Conservation (phyloP, 2,888 invertebrate genomes). For the Argyresthia goedartella region DNA sequence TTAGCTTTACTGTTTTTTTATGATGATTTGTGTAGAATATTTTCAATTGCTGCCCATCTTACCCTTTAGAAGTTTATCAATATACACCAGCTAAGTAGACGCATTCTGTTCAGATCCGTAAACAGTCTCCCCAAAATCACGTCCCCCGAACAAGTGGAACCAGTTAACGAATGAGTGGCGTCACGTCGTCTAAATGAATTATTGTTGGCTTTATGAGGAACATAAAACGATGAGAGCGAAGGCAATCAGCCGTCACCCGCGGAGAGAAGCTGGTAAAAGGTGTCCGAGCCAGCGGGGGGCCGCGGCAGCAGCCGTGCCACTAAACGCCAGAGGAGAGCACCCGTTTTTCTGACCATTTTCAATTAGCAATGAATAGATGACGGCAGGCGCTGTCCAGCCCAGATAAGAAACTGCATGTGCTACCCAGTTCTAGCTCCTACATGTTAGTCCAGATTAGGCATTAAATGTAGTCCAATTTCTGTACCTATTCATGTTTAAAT, state of each 20-base stretch:
- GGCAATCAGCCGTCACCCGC: conserved; percentile 68
- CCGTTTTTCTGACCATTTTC: conserved; percentile 51
- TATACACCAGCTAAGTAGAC: too few relatives aligned
- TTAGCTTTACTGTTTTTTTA: too few relatives aligned
- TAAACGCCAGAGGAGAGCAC: conserved; percentile 53
- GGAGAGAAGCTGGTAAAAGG: conserved; percentile 60
- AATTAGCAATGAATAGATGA: conserved; percentile 39
- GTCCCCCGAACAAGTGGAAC: conserved; percentile 39
- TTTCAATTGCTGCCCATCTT: too few relatives aligned
- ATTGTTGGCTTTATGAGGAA: conserved; percentile 69
- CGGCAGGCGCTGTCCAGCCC: not conserved
- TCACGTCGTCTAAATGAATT: conserved; percentile 70
- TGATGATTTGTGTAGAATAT: too few relatives aligned
- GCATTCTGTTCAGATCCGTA: too few relatives aligned
- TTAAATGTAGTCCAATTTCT: too few relatives aligned
- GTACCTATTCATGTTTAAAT: too few relatives aligned
- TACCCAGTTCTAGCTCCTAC: too few relatives aligned
- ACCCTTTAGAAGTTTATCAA: too few relatives aligned
- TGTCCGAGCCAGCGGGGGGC: conserved; percentile 53
- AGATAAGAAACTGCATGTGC: too few relatives aligned
- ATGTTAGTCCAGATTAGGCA: too few relatives aligned
- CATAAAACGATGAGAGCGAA: conserved; percentile 68
- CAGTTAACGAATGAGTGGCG: conserved; percentile 67
- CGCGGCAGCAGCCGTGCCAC: conserved; percentile 36
- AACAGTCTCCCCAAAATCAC: conserved; percentile 25